A percentile compares a stretch with the other conserved stretches of the same genome.
These are phyloP conservation scores for Apostichopus leukothele DNA, from an alignment of 53 echinoderm and acorn worm genomes.

Conservation along the genomic window DNA sequence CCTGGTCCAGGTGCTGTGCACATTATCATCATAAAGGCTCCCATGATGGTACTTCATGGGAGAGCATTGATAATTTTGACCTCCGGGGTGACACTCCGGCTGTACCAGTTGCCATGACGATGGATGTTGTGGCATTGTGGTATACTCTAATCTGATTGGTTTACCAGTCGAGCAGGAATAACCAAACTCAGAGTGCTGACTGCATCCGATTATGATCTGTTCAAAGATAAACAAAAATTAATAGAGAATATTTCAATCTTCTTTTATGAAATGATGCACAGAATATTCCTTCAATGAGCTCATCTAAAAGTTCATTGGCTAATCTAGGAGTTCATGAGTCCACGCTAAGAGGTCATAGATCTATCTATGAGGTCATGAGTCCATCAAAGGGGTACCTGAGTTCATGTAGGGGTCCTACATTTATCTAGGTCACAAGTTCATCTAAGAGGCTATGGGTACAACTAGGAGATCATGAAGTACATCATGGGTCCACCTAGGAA, in stretches of 20 bases:
- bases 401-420: too few species aligned
- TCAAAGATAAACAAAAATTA: background rate
- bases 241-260: background rate
- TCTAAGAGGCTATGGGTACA: too few species aligned
- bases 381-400: too few species aligned
- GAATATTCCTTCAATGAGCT: too few species aligned
- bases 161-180: slow-evolving; percentile 57
- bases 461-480: too few species aligned
- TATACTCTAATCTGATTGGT: slow-evolving; percentile 75
- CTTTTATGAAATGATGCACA: too few species aligned
- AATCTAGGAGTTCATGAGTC: too few species aligned
- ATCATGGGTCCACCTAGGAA: too few species aligned
- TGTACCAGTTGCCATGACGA: slow-evolving; percentile 66
- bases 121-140: slow-evolving; percentile 57
- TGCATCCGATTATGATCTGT: slow-evolving; percentile 91
- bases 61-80: slow-evolving; percentile 49
- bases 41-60: slow-evolving; percentile 66
- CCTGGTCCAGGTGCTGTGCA: slow-evolving; percentile 65
- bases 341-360: too few species aligned
- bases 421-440: too few species aligned
- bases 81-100: slow-evolving; percentile 73
- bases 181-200: slow-evolving; percentile 26
- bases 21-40: slow-evolving; percentile 74
- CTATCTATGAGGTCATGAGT: too few species aligned
- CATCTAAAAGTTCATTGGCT: too few species aligned